Conservation (phyloP, 2,888 invertebrate genomes). For the Sphaeridia pumilis region DNA sequence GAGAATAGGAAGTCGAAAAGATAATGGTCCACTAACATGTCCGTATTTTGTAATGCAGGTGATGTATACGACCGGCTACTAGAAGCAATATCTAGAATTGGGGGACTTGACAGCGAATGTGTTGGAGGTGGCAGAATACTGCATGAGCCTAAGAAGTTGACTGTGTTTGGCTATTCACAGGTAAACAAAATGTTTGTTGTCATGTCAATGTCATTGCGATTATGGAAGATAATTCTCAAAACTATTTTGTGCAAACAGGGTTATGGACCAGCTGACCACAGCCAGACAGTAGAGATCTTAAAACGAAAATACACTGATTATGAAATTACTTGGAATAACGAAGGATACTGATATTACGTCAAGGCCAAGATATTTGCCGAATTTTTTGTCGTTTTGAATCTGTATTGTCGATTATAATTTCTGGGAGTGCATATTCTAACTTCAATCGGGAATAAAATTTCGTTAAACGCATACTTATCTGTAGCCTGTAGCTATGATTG, state of each 20-base stretch:
- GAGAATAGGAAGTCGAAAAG: not conserved
- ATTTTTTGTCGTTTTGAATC: too few relatives aligned
- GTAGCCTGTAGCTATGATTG: too few relatives aligned
- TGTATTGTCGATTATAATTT: too few relatives aligned
- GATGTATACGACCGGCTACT: slow-evolving; percentile 59
- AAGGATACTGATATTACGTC: slow-evolving; percentile 55
- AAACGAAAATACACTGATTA: slow-evolving; percentile 63
- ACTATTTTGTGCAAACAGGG: slow-evolving; percentile 44
- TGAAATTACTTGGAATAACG: slow-evolving; percentile 67
- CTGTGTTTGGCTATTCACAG: slow-evolving; percentile 86
- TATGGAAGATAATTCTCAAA: not conserved
- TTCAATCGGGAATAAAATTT: too few relatives aligned
- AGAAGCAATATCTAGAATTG: slow-evolving; percentile 17
- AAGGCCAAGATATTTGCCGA: too few relatives aligned
- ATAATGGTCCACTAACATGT: not conserved
- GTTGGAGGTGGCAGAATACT: slow-evolving; percentile 86
- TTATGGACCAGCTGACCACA: slow-evolving; percentile 83
- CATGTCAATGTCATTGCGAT: slow-evolving; percentile 7
- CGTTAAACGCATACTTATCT: too few relatives aligned
- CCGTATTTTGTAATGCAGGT: slow-evolving; percentile 44
- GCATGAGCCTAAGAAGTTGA: slow-evolving; percentile 63
- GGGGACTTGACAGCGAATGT: slow-evolving; percentile 62
- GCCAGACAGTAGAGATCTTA: slow-evolving; percentile 59
- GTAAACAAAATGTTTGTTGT: slow-evolving; percentile 40
- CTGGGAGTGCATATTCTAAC: too few relatives aligned